Evolutionary conservation across 2,888 invertebrate species (phyloP), one percentile per base, ranked within the genome.

Genomic region (Odontomyia ornata): DNA sequence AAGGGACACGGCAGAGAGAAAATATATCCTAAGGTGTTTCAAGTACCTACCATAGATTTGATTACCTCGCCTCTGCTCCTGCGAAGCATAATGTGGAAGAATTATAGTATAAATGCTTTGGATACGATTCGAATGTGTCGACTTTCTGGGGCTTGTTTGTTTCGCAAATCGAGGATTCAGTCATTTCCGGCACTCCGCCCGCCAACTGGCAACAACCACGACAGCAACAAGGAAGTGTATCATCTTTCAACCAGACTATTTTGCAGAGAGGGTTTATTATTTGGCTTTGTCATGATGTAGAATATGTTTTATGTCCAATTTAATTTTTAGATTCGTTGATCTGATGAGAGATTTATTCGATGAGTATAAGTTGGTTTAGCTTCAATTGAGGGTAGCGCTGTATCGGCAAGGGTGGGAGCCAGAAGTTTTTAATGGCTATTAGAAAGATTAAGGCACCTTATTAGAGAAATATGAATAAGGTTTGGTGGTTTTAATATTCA

Each of bases 281-380:
- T 43, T 60, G 57, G 15, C 28, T 72, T 72, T 13, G 73, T 36
- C 52, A 60, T 43, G 47, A 69, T 47, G 73, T 21, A 13, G 28
- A 75, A 64, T 75, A 62, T 75, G 75, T 75, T 75, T 75, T 75
- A 62, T 75, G 75, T 75, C 75, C 64, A 64, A 75, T 75, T 75
- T 47, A 75, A 75, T 75, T 75, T 75, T 64, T 75, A 36, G 64
- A 64, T 75, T 75, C 52, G 75, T 75, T 75, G 28, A 46, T 46
- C 43, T 47, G 62, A 73, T 73, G 60, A 73, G 60, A 46, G 73
- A 43, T 60, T 73, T 73, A 56, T 27, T 72, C 27, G 56, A 15
- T 9, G 27, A 56, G 28, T 43, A 21, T 43, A 21, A 21, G 36
- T 30, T 65, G 25, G 65, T 65, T 65, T 30, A 9, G 28, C 18